Percentiles rank a stretch among this genome's conserved stretches.
Evolutionary conservation across 23 tunicate genomes (phyloP).

Genomic region (Ascidia mentula): DNA sequence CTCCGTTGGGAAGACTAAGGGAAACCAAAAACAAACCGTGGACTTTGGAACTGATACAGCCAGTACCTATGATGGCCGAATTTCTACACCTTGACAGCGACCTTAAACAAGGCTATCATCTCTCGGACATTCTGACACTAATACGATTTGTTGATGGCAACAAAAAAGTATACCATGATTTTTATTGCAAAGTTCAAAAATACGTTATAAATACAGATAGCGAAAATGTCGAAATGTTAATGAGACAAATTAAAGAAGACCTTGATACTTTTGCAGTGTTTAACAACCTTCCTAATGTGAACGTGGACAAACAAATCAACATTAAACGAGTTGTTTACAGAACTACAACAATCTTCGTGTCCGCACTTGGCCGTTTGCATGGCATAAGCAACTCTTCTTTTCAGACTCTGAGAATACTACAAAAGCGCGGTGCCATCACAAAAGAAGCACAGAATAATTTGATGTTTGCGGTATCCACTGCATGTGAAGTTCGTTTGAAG

Average conservation of each 20-base stretch:
- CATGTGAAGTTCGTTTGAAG: constrained; percentile 66
- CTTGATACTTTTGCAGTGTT: neutral
- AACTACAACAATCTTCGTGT: constrained; percentile 49
- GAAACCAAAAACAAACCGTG: constrained; percentile 31
- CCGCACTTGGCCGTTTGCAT: constrained; percentile 36
- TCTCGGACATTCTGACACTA: constrained; percentile 22
- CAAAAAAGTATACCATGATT: neutral
- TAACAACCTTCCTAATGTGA: constrained; percentile 14
- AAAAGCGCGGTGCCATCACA: constrained; percentile 19
- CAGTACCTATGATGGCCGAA: constrained; percentile 34
- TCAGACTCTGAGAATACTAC: constrained; percentile 30
- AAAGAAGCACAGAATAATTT: constrained; percentile 17
- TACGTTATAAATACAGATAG: neutral
- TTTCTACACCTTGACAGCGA: constrained; percentile 17
- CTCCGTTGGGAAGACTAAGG: constrained; percentile 30
- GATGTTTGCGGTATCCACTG: constrained; percentile 59
- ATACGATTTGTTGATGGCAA: constrained; percentile 25
- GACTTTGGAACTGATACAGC: constrained; percentile 28
- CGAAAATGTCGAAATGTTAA: neutral
- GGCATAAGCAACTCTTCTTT: constrained; percentile 44
- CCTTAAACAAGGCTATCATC: constrained; percentile 39
- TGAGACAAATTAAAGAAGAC: neutral
- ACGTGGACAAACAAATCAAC: constrained; percentile 30
- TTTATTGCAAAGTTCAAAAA: neutral
- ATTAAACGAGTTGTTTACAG: constrained; percentile 51